These are phyloP conservation scores for Bombus turneri DNA, from an alignment of 1,140 invertebrate species.

Conservation along the genomic window DNA sequence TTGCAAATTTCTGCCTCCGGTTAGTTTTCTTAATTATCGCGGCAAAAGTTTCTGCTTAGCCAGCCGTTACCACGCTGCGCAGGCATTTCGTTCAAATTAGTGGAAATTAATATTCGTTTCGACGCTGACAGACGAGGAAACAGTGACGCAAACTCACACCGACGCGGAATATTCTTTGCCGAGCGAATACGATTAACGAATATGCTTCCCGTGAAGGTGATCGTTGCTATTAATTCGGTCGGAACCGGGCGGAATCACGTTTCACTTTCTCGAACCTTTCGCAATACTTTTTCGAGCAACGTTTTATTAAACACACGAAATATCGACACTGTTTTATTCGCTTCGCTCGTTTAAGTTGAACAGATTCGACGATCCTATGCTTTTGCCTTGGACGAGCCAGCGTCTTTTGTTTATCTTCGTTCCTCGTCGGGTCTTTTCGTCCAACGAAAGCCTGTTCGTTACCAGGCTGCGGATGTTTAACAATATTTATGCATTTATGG, in stretches of 20 bases:
- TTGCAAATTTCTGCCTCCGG: neutral
- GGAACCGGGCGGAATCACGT: neutral
- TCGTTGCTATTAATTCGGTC: conserved; percentile 17
- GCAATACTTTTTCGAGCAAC: neutral
- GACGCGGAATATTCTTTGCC: conserved; percentile 1
- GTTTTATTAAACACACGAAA: conserved; percentile 1
- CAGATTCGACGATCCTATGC: too few relatives aligned
- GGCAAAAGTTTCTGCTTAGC: conserved; percentile 26
- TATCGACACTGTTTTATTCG: neutral
- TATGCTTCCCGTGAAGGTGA: conserved; percentile 30
- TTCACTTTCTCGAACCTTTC: conserved; percentile 17
- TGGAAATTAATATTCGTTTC: conserved; percentile 29
- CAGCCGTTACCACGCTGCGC: conserved; percentile 17
- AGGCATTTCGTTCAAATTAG: conserved; percentile 9
- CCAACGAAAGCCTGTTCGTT: too few relatives aligned
- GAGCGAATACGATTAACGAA: conserved; percentile 24
- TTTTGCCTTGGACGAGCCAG: too few relatives aligned
- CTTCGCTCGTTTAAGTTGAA: too few relatives aligned
- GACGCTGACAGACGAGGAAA: conserved; percentile 23
- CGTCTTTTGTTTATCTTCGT: too few relatives aligned
- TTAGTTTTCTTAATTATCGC: conserved; percentile 22
- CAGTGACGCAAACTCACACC: conserved; percentile 18
- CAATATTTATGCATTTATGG: too few relatives aligned
- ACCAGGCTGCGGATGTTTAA: too few relatives aligned
- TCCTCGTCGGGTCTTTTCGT: too few relatives aligned